These are phyloP conservation scores for Drepana falcataria DNA, from an alignment of 2,888 invertebrate species.

Conservation along the genomic window DNA sequence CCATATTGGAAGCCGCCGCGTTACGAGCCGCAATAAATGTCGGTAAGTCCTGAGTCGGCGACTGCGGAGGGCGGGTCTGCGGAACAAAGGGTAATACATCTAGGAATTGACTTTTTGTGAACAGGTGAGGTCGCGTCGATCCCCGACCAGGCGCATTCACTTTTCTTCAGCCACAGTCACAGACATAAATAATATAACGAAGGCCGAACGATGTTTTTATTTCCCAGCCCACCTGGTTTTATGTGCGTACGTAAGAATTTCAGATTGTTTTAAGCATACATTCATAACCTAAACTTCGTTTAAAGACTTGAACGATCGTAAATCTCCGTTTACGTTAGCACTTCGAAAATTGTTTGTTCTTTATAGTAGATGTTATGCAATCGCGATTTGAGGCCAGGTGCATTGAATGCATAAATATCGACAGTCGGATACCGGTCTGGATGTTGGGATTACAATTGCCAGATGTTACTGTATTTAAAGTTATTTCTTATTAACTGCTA, in stretches of 20 bases:
- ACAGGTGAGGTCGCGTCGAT: constrained; percentile 63
- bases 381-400: constrained; percentile 18
- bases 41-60: constrained; percentile 23
- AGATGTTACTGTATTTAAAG: background rate
- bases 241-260: constrained; percentile 50
- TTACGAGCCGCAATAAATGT: constrained; percentile 54
- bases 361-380: constrained; percentile 60
- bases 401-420: background rate
- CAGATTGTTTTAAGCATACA: constrained; percentile 59
- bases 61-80: constrained; percentile 44
- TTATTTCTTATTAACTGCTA: no score
- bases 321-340: constrained; percentile 59
- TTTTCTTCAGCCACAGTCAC: constrained; percentile 49
- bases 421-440: background rate
- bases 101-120: constrained; percentile 60
- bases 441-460: background rate
- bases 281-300: constrained; percentile 64
- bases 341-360: constrained; percentile 50
- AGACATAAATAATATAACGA: constrained; percentile 52
- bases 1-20: constrained; percentile 39
- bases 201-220: constrained; percentile 55
- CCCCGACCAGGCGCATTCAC: constrained; percentile 49
- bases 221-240: constrained; percentile 61
- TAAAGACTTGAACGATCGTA: constrained; percentile 58
- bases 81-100: constrained; percentile 70